Base-by-base conservation (phyloP, 2,888 invertebrate species). In the Pterostichus niger region DNA sequence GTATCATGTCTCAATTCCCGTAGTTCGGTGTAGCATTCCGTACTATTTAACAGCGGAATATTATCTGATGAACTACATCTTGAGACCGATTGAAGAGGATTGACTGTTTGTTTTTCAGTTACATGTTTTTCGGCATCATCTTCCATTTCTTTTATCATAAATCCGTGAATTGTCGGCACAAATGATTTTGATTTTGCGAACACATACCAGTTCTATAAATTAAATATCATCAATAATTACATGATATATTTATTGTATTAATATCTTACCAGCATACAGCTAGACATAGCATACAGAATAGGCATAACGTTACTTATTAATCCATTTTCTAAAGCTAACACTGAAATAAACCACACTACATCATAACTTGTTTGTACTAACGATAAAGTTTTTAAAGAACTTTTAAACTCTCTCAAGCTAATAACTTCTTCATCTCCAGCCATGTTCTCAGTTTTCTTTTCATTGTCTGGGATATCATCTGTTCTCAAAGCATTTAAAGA, bases 301-400 rank as follows among this genome's bases (percentile, higher is more conserved):
- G 93, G 92, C 84, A 93, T 93, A 4, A 92, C 91, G 90, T 92
- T 93, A 86, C 93, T 92, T 1, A 92, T 89, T 83, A 89, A 90
- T 1, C 93, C 92, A 87, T 95, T 94, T 87, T 95, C 95, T 54
- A 95, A 91, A 0, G 95, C 94, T 40, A 95, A 91, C 4, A 95
- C 94, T 0, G 94, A 94, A 89, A 94, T 92, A 85, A 95, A 94
- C 95, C 95, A 95, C 86, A 94, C 93, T 17, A 95, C 92, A 10
- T 94, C 93, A 86, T 94, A 94, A 85, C 93, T 92, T 13, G 95
- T 95, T 87, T 95, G 93, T 86, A 95, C 88, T n/a, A 93, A 92
- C 59, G 95, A 92, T 71, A 94, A 92, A 2, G 94, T 89, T 87
- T 93, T 92, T 83, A 93, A 88, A 85, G 94, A 92, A 76, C 91